Evolutionary conservation across 1,140 invertebrate species (phyloP), one percentile per base, ranked within the genome.

Genomic region (Bombus cullumanus): DNA sequence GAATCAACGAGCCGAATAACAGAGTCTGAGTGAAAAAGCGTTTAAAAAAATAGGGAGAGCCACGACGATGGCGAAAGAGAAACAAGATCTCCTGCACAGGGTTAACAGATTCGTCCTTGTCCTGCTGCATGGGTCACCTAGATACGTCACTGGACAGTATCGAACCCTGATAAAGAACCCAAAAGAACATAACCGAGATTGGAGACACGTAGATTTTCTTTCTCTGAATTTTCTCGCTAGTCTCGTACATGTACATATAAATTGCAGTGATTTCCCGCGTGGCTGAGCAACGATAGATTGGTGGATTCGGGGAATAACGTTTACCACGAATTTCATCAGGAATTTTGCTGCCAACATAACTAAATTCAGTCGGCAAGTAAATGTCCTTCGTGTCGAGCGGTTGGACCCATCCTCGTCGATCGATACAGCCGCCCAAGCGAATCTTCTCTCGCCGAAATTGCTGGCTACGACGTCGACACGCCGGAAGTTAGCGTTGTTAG

Each of bases 361-460:
- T 62, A 72, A 78, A 87, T 87, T 79, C 78, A 82, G 85, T 87
- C 88, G 79, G 85, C 89, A 80, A 89, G 87, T 81, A 88, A 74
- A 81, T 86, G 90, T 92, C 88, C 91, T 92, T 92, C 91, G 91
- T 80, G 87, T 92, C 89, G 90, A 88, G 88, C 90, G 86, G 90
- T 92, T 91, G 92, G 86, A 76, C 92, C 92, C 90, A 93, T 93
- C 89, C 92, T 92, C 90, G 88, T 81, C 92, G 94, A 94, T 94
- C 94, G 94, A 94, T 94, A 94, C 92, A 64, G 88, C 84, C 66
- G 82, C 75, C 74, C 85, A 13, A 76, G 43, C 77, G 53, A 80
- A 81, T 90, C 57, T 71, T 53, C 47, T 53, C 47, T 53, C 47
- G 47, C 18, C 18, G 85, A 92, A 92, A 92, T 93, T 87, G 90